Base-by-base conservation (phyloP, 1,140 invertebrate genomes). In the Drosophila carrolli region DNA sequence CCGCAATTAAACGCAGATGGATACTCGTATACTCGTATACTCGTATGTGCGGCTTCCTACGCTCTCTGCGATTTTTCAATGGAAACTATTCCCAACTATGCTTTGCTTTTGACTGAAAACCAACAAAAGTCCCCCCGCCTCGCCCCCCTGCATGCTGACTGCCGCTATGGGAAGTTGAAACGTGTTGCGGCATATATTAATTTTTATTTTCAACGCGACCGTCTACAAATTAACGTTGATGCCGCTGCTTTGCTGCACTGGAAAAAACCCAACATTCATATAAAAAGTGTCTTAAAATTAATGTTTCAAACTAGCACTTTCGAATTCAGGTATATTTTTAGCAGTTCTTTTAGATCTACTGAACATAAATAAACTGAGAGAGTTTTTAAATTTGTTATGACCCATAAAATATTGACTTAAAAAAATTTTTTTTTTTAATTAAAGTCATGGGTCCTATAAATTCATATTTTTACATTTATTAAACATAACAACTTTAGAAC, bases 181-280 rank as follows among this genome's bases (percentile, higher is more conserved):
- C 83, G 83, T 88, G 83, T 70, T 83, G 80, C 83, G 65, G 83
- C 84, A 88, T 88, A 88, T 83, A 88, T 88, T 88, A 88, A 88
- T 88, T 88, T 88, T 88, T 89, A 88, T 86, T 86, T 85, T 67
- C 75, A 72, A 72, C 75, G 47, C 37, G 44, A 43, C 46, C 53
- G 44, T 59, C 73, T 50, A 76, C 68, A 86, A 88, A 86, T 86
- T 82, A 88, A 85, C 82, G 77, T 63, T 44, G 27, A 62, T 62
- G 63, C 66, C 61, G 47, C 65, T 57, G 60, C 58, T 65, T 72
- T 53, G 10, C 8, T 11, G 38, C 65, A 68, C 65, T 53, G 37
- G 4, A 5, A 37, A 4, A 16, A 67, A 8, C 7, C 1, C 29
- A 32, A 6, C 6, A 32, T 2, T 29, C 29, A 7, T 32, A 6